Conservation (phyloP, 2,797 vertebrate genomes). For the Spheniscus humboldti region DNA sequence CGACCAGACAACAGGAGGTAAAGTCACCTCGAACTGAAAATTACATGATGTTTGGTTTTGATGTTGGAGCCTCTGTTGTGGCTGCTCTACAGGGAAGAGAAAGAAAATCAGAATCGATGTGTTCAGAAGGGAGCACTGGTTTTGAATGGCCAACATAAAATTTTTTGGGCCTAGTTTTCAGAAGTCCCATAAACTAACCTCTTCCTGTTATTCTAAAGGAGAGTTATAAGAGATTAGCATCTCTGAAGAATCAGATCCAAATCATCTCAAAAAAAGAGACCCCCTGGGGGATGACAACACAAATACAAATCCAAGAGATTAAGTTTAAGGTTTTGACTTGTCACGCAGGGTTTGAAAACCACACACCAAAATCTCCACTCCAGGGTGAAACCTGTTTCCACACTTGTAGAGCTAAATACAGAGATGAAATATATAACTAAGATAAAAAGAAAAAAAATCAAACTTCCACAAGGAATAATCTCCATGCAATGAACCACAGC, state of each 20-base stretch:
- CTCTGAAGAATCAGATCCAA: background rate
- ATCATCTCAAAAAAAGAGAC: background rate
- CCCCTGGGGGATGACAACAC: background rate
- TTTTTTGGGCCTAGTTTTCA: background rate
- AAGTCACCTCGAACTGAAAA: background rate
- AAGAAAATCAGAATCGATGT: background rate
- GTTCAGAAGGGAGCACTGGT: background rate
- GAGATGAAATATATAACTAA: constrained; percentile 68
- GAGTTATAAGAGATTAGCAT: background rate
- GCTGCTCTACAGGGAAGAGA: background rate
- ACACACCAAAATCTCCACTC: constrained; percentile 63
- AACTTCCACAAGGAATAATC: constrained; percentile 67
- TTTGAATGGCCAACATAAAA: background rate
- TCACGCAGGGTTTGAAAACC: background rate
- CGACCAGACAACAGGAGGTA: background rate
- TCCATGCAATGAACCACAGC: constrained; percentile 87
- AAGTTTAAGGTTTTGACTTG: background rate
- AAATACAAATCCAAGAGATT: background rate
- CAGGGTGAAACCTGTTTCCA: constrained; percentile 75
- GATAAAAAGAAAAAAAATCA: constrained; percentile 48
- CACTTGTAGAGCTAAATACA: constrained; percentile 51
- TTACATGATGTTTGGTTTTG: background rate
- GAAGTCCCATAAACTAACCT: background rate
- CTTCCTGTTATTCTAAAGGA: background rate
- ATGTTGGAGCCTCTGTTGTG: background rate